Conservation (phyloP, 53 echinoderm and acorn worm genomes). For the Echinarachnius parma region DNA sequence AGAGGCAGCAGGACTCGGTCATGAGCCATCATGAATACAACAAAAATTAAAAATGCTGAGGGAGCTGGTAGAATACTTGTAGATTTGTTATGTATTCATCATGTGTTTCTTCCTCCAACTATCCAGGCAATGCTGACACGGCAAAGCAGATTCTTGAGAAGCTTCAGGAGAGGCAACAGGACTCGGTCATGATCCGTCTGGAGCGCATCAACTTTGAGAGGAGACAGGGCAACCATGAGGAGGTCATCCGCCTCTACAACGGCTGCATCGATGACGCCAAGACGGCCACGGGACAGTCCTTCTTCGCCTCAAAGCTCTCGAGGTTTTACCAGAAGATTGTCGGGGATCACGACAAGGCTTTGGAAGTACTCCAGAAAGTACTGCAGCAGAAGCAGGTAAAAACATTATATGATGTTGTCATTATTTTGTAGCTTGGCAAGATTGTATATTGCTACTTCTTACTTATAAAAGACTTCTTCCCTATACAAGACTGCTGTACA, state of each 20-base stretch:
- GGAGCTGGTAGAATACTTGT: background rate
- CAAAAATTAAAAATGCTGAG: background rate
- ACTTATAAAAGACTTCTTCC: too few relatives aligned
- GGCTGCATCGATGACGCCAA: constrained; percentile 49
- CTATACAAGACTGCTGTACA: too few relatives aligned
- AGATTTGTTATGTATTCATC: too few relatives aligned
- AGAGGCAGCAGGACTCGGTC: too few relatives aligned
- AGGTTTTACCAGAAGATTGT: constrained; percentile 78
- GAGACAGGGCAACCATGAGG: constrained; percentile 54
- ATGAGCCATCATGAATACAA: background rate
- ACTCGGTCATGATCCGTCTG: constrained; percentile 68
- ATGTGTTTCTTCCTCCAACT: background rate
- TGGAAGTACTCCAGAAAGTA: constrained; percentile 62
- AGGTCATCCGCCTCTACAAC: constrained; percentile 58
- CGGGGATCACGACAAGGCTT: constrained; percentile 69
- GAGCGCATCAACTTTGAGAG: constrained; percentile 90
- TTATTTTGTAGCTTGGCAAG: too few relatives aligned
- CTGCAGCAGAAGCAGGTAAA: constrained; percentile 77
- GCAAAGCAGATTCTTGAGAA: constrained; percentile 71
- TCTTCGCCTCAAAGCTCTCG: constrained; percentile 74
- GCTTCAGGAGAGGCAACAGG: constrained; percentile 64
- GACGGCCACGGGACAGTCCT: constrained; percentile 54
- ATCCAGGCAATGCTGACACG: constrained; percentile 57
- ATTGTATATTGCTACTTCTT: too few relatives aligned
- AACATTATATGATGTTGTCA: too few relatives aligned